phyloP scores from a whole-genome alignment of 2,888 invertebrate genomes.

The Anaspis maculata region DNA sequence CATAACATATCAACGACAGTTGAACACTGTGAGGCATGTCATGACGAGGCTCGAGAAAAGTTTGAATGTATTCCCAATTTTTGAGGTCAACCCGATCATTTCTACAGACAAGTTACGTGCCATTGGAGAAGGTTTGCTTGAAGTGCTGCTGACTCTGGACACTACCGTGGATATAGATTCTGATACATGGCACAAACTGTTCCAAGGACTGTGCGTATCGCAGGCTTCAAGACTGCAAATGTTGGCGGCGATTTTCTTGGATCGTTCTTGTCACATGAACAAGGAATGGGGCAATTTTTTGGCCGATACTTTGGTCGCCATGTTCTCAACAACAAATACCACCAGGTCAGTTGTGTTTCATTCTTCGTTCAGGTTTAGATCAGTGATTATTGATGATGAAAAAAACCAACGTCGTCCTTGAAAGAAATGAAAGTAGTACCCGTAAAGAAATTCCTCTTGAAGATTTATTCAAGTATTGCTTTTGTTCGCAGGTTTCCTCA shows the following conservation, averaged over 20 bases:
- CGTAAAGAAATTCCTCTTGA: no score
- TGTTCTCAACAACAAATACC: constrained; percentile 72
- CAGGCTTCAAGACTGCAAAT: constrained; percentile 74
- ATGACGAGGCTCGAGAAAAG: constrained; percentile 62
- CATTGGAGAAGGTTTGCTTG: constrained; percentile 72
- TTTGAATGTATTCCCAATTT: no score
- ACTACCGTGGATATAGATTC: constrained; percentile 32
- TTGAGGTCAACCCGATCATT: constrained; percentile 46
- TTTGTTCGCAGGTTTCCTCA: constrained; percentile 82
- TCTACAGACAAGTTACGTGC: constrained; percentile 79
- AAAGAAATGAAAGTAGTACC: no score
- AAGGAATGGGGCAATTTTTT: constrained; percentile 86
- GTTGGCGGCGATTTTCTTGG: constrained; percentile 67
- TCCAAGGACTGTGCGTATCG: constrained; percentile 65
- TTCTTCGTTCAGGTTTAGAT: no score
- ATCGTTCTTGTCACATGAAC: constrained; percentile 43
- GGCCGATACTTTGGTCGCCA: constrained; percentile 69
- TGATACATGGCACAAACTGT: constrained; percentile 54
- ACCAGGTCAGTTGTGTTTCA: no score
- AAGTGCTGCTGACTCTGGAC: constrained; percentile 56
- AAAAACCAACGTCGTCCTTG: no score
- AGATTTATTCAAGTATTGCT: no score
- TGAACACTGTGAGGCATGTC: constrained; percentile 74
- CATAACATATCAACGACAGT: constrained; percentile 78
- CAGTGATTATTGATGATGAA: no score